phyloP scores from a whole-genome alignment of 2,113 vertebrate species.

The Tapirus terrestris region DNA sequence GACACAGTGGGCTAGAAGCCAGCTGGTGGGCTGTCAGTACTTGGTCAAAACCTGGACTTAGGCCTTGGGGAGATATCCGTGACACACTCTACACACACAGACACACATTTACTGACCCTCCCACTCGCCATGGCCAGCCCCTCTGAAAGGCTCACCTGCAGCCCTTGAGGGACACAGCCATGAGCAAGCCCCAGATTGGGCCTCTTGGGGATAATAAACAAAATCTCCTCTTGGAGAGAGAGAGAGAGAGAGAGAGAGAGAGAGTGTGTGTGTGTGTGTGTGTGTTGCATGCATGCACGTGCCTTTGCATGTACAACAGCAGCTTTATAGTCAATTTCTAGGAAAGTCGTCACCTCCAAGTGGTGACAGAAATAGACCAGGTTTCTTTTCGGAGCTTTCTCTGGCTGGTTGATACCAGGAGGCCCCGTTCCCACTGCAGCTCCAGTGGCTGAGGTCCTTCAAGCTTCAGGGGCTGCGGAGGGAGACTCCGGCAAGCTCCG shows the following conservation, averaged over 20 bases:
- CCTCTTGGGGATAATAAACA: background rate
- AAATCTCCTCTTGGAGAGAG: no score
- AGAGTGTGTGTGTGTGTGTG: no score
- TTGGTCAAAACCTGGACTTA: background rate
- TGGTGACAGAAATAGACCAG: conserved; percentile 29
- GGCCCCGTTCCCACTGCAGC: background rate
- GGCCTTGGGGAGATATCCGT: background rate
- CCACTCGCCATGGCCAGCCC: accelerated
- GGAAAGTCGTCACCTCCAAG: conserved; percentile 36
- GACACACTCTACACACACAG: no score
- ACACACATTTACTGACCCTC: accelerated
- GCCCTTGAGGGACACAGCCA: background rate
- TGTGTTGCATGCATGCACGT: accelerated
- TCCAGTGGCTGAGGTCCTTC: background rate
- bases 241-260: no score
- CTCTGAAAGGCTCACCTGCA: background rate
- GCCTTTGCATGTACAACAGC: background rate
- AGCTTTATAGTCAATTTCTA: conserved; percentile 26
- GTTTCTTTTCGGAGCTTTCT: background rate
- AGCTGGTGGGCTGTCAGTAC: no score
- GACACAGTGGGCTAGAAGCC: background rate
- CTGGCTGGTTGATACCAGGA: background rate
- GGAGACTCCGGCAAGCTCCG: background rate
- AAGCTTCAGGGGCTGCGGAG: background rate
- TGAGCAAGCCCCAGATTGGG: background rate